phyloP scores from a whole-genome alignment of 92 coral and sea anemone genomes.

The Siderastrea siderea region DNA sequence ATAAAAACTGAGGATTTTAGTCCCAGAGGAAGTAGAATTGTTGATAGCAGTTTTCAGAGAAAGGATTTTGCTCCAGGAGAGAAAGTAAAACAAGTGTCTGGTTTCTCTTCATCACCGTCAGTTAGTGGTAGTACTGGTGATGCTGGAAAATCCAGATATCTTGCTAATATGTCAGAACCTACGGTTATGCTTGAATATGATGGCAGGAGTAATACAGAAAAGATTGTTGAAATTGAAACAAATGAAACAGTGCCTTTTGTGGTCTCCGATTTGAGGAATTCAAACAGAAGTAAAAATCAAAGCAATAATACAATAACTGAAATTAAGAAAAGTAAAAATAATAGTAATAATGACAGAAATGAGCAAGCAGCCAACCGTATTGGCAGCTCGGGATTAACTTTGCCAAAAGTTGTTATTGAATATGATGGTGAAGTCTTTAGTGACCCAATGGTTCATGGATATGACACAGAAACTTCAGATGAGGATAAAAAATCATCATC shows the following conservation, averaged over 20 bases:
- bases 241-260: conserved; percentile 14
- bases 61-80: background rate
- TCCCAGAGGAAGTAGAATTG: background rate
- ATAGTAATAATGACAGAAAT: background rate
- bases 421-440: conserved; percentile 55
- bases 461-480: conserved; percentile 27
- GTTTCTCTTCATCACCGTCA: background rate
- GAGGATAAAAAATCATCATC: conserved; percentile 4
- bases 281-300: background rate
- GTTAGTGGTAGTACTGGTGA: background rate
- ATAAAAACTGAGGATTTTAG: background rate
- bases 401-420: conserved; percentile 61
- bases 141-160: background rate
- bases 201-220: background rate
- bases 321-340: background rate
- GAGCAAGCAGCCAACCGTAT: background rate
- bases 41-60: background rate
- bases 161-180: conserved; percentile 23
- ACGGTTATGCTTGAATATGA: conserved; percentile 55
- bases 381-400: conserved; percentile 9
- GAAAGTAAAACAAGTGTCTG: background rate
- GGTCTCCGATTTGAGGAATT: background rate
- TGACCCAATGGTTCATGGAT: conserved; percentile 41
- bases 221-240: background rate
- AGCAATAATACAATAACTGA: background rate